These are phyloP conservation scores for Ceyx cyanopectus DNA, from an alignment of 2,113 vertebrate species.

Conservation along the genomic window DNA sequence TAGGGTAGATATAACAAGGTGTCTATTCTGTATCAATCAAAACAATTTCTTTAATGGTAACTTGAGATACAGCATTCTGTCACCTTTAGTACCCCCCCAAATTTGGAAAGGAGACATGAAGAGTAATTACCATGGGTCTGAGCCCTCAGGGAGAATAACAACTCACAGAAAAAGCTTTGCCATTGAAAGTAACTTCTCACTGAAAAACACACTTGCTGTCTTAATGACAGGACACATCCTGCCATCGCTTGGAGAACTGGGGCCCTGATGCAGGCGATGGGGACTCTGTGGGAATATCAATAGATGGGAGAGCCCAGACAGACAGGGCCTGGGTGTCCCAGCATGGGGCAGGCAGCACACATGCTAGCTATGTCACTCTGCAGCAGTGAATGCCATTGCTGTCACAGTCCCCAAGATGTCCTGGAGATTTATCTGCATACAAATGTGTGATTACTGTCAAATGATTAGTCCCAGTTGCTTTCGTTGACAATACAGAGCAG, in stretches of 20 bases:
- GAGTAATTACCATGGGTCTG: background rate
- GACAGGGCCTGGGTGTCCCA: background rate
- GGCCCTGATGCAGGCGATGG: fast-evolving
- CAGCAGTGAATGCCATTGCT: background rate
- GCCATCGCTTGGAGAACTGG: background rate
- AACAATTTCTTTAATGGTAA: background rate
- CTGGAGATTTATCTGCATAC: background rate
- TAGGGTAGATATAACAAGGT: background rate
- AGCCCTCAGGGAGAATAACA: background rate
- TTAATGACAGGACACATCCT: background rate
- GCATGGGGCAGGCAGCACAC: background rate
- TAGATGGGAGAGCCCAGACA: background rate
- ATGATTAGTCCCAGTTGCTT: constrained; percentile 20
- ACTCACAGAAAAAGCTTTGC: background rate
- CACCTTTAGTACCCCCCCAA: background rate
- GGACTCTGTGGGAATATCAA: background rate
- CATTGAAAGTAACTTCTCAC: background rate
- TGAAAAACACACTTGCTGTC: background rate
- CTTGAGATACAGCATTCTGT: background rate
- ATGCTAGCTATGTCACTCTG: background rate
- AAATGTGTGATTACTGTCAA: background rate
- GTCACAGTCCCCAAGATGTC: background rate
- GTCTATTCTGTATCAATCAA: background rate
- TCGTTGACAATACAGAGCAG: background rate
- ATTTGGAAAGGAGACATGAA: fast-evolving